These are phyloP conservation scores for Cathartes aura DNA, from an alignment of 2,113 vertebrate species.

Conservation along the genomic window DNA sequence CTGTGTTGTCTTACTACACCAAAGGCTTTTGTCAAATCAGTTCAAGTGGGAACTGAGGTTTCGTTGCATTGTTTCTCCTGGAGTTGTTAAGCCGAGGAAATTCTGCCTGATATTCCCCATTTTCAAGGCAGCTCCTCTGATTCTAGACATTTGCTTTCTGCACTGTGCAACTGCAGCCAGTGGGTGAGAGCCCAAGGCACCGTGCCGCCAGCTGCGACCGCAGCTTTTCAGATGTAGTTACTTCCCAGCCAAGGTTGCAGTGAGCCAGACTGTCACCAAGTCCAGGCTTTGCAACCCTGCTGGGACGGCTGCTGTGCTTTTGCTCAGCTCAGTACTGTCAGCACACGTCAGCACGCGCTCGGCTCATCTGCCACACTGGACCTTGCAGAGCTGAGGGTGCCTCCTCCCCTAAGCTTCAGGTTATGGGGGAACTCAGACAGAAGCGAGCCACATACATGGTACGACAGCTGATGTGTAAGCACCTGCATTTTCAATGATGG, in stretches of 20 bases:
- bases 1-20: neutral
- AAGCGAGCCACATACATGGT: accelerated
- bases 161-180: neutral
- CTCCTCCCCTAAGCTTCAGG: neutral
- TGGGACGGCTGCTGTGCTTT: neutral
- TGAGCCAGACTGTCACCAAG: neutral
- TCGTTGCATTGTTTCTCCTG: neutral
- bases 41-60: neutral
- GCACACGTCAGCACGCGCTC: accelerated
- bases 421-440: neutral
- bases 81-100: neutral
- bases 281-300: neutral
- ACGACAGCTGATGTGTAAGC: neutral
- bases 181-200: neutral
- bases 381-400: neutral
- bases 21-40: neutral
- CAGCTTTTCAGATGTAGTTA: neutral
- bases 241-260: neutral
- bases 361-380: neutral
- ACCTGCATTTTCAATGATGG: neutral
- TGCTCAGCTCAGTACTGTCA: neutral
- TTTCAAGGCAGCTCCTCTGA: neutral
- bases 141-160: neutral
- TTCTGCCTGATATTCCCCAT: neutral
- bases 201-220: accelerated